Conservation (phyloP, 1,140 invertebrate species). For the Calephelis virginiensis region DNA sequence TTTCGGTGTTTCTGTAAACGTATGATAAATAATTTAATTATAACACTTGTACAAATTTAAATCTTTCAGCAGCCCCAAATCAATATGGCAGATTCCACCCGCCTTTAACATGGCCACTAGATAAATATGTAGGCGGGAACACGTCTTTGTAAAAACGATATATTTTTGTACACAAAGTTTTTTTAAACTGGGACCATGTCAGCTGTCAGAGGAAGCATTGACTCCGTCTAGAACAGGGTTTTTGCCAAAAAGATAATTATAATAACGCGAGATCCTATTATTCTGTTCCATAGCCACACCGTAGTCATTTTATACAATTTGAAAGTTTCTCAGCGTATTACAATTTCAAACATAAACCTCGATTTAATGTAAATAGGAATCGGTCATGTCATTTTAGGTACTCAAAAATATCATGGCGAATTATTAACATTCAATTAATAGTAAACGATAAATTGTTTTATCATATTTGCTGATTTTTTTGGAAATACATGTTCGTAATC, state of each 20-base stretch:
- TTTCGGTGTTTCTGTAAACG: constrained; percentile 7
- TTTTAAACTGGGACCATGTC: constrained; percentile 56
- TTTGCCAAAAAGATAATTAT: constrained; percentile 67
- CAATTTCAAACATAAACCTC: no score
- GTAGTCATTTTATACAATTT: constrained; percentile 37
- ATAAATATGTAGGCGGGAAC: constrained; percentile 16
- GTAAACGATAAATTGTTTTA: no score
- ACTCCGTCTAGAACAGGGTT: constrained; percentile 54
- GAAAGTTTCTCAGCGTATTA: no score
- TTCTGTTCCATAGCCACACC: no score
- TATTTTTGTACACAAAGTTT: constrained; percentile 9
- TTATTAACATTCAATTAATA: no score
- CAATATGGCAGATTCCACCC: background rate
- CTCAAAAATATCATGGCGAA: no score
- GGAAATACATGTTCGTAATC: no score
- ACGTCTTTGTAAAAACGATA: constrained; percentile 5
- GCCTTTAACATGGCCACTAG: background rate
- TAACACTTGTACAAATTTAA: constrained; percentile 10
- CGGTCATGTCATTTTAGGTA: no score
- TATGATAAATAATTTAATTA: constrained; percentile 20
- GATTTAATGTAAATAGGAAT: no score
- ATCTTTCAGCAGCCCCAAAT: constrained; percentile 7
- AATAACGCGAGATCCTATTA: constrained; percentile 23
- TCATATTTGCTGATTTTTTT: no score
- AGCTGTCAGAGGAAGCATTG: constrained; percentile 69